phyloP scores from a whole-genome alignment of 2,888 invertebrate species.

The Synergus umbraculus region DNA sequence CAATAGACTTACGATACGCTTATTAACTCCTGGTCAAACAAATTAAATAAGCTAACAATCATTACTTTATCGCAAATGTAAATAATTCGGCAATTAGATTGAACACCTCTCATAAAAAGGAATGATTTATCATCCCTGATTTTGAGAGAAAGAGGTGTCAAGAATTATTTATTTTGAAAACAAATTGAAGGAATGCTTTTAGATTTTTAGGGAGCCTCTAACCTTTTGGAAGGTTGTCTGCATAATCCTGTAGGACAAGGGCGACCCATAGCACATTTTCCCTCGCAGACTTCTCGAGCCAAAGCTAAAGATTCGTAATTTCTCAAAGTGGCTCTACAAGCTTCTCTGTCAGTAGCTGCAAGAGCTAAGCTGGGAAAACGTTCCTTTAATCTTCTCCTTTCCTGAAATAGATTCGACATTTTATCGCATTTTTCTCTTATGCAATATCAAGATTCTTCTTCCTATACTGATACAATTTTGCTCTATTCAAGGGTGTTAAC shows the following conservation, averaged over 20 bases:
- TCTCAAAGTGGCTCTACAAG: constrained; percentile 88
- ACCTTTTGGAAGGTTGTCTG: constrained; percentile 78
- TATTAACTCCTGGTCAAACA: background rate
- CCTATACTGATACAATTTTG: background rate
- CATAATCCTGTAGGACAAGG: constrained; percentile 91
- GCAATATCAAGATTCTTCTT: background rate
- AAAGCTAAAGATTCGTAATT: constrained; percentile 90
- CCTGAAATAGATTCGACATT: constrained; percentile 78
- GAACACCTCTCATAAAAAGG: background rate
- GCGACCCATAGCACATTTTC: constrained; percentile 89
- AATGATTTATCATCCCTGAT: too few species aligned
- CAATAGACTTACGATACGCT: constrained; percentile 7
- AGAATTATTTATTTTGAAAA: too few species aligned
- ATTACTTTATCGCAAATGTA: background rate
- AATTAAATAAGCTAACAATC: constrained; percentile 18
- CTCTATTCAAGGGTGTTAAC: background rate
- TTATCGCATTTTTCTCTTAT: background rate
- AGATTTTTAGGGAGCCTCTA: constrained; percentile 21
- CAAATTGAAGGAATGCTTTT: background rate
- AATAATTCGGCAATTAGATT: background rate
- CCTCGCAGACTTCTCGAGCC: constrained; percentile 91
- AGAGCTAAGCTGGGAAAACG: constrained; percentile 89
- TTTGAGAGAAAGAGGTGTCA: background rate
- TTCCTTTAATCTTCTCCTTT: constrained; percentile 89
- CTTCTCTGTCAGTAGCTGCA: constrained; percentile 85